These are phyloP conservation scores for Alectura lathami DNA, from an alignment of 2,113 vertebrate species.

Conservation along the genomic window DNA sequence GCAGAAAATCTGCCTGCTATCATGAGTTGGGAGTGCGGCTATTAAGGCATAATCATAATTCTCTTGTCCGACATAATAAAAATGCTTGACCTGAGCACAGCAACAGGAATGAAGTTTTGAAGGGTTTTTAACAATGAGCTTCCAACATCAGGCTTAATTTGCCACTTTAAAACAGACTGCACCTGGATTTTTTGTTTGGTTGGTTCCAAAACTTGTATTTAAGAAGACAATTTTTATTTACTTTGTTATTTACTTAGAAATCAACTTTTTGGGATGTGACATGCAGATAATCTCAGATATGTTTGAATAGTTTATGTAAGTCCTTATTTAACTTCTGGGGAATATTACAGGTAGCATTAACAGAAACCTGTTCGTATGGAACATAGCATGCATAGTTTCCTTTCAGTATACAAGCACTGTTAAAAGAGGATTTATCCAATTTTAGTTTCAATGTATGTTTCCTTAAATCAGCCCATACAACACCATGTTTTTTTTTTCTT, in stretches of 20 bases:
- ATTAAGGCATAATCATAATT: not conserved
- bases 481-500: not conserved
- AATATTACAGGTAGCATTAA: not conserved
- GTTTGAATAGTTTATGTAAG: not conserved
- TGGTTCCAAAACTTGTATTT: not conserved
- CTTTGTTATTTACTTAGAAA: not conserved
- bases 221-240: not conserved
- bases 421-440: not conserved
- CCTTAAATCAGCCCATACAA: not conserved
- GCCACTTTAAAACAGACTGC: not conserved
- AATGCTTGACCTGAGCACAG: not conserved
- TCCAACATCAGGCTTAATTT: not conserved
- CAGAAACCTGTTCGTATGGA: not conserved
- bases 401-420: rapidly evolving
- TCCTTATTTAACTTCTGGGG: not conserved
- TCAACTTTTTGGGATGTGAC: not conserved
- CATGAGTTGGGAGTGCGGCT: not conserved
- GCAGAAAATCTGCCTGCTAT: conserved; percentile 23
- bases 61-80: not conserved
- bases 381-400: not conserved
- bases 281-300: not conserved
- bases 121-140: not conserved
- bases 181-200: not conserved
- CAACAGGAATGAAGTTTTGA: not conserved
- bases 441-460: not conserved